These are phyloP conservation scores for Mustela nigripes DNA, from an alignment of 2,113 vertebrate species.

Conservation along the genomic window DNA sequence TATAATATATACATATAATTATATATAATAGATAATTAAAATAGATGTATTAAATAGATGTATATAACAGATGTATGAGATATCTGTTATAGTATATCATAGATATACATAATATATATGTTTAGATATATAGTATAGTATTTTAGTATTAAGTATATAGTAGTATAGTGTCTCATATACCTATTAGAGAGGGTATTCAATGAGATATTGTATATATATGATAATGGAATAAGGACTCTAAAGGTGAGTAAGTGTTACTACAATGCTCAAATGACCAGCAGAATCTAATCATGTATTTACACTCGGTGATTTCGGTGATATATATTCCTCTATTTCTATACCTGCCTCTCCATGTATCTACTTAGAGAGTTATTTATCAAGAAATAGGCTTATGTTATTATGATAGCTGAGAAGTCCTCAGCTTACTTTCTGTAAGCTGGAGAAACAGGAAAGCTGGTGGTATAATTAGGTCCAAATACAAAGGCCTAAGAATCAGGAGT, in stretches of 20 bases:
- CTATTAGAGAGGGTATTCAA: not conserved
- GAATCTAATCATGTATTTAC: not conserved
- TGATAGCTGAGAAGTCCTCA: not conserved
- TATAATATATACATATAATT: no score
- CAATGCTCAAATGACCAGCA: not conserved
- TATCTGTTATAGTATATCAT: not conserved
- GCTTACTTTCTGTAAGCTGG: not conserved
- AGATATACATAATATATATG: not conserved
- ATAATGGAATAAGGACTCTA: not conserved
- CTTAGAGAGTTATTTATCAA: not conserved
- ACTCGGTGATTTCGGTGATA: not conserved
- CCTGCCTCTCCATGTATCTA: not conserved
- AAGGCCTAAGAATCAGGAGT: not conserved
- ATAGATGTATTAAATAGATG: no score
- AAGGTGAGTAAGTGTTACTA: not conserved
- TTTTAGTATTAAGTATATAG: not conserved
- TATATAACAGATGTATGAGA: not conserved
- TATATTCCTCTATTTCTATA: not conserved
- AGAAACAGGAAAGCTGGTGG: not conserved
- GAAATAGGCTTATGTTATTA: not conserved
- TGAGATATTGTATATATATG: not conserved
- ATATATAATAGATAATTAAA: no score
- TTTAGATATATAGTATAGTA: not conserved
- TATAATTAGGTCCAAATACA: not conserved
- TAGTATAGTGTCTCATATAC: not conserved